Conservation (phyloP, 2,888 invertebrate species). For the Zele albiditarsus region DNA sequence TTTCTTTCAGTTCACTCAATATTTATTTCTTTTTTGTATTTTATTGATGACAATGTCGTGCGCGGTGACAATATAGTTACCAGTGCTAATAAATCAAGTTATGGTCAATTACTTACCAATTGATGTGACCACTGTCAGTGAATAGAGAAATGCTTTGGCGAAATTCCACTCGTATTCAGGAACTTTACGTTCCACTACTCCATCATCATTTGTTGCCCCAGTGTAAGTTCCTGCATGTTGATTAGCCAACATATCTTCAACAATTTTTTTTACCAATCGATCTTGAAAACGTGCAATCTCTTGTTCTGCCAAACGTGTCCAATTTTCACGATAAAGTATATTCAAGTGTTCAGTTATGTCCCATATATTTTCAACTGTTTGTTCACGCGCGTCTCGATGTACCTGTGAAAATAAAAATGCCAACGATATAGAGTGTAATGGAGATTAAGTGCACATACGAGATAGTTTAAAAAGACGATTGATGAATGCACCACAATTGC, state of each 20-base stretch:
- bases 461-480: constrained; percentile 1
- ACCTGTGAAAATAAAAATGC: constrained; percentile 57
- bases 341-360: constrained; percentile 91
- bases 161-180: constrained; percentile 88
- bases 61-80: background rate
- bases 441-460: too few relatives aligned
- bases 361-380: constrained; percentile 92
- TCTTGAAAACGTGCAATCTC: constrained; percentile 89
- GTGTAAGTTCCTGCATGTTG: constrained; percentile 73
- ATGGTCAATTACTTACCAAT: constrained; percentile 80
- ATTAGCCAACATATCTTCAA: constrained; percentile 82
- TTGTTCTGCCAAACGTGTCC: constrained; percentile 87
- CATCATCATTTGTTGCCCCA: constrained; percentile 54
- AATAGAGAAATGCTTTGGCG: constrained; percentile 94
- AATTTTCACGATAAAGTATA: constrained; percentile 91
- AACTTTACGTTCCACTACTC: constrained; percentile 62
- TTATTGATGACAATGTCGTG: background rate
- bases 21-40: background rate
- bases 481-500: background rate
- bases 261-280: constrained; percentile 85
- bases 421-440: too few relatives aligned
- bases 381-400: constrained; percentile 77
- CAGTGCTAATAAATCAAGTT: background rate
- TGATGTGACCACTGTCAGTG: constrained; percentile 93
- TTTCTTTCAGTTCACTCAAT: background rate